These are phyloP conservation scores for Epinephelus coioides DNA, from an alignment of 2,797 vertebrate species.

Conservation along the genomic window DNA sequence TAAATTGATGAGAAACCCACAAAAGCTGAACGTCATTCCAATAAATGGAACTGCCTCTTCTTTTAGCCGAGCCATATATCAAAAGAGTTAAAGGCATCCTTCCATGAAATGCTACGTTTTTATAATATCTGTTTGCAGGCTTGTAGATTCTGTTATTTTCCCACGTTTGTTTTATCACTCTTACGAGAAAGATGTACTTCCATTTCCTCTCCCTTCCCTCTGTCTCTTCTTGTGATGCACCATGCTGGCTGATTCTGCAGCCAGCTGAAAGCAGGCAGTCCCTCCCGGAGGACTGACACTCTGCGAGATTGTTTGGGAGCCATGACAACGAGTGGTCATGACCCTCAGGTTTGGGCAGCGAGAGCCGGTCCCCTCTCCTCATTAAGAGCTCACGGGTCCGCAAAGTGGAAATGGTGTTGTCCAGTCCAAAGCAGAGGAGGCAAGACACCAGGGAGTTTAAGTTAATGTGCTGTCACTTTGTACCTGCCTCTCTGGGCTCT, in stretches of 20 bases:
- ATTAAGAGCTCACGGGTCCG: conserved; percentile 17
- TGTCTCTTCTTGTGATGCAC: conserved; percentile 27
- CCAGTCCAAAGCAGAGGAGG: background rate
- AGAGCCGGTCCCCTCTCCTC: conserved; percentile 16
- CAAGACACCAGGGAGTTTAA: conserved; percentile 22
- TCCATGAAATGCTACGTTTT: background rate
- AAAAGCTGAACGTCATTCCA: conserved; percentile 3
- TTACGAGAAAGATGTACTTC: background rate
- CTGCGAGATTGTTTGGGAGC: conserved; percentile 42
- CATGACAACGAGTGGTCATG: conserved; percentile 42
- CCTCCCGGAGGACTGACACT: conserved; percentile 27
- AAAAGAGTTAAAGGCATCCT: background rate
- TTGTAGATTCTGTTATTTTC: background rate
- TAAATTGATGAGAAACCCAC: conserved; percentile 12
- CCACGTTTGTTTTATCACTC: background rate
- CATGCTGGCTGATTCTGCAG: conserved; percentile 12
- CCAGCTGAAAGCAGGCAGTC: conserved; percentile 31
- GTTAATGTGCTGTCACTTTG: conserved; percentile 53
- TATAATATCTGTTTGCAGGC: background rate
- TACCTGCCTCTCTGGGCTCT: conserved; percentile 39
- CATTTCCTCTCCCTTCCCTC: background rate
- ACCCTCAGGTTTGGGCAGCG: conserved; percentile 32
- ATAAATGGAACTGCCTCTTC: background rate
- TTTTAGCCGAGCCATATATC: background rate
- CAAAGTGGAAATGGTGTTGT: conserved; percentile 5